phyloP scores from a whole-genome alignment of 1,140 invertebrate species.

The Microvelia longipes region DNA sequence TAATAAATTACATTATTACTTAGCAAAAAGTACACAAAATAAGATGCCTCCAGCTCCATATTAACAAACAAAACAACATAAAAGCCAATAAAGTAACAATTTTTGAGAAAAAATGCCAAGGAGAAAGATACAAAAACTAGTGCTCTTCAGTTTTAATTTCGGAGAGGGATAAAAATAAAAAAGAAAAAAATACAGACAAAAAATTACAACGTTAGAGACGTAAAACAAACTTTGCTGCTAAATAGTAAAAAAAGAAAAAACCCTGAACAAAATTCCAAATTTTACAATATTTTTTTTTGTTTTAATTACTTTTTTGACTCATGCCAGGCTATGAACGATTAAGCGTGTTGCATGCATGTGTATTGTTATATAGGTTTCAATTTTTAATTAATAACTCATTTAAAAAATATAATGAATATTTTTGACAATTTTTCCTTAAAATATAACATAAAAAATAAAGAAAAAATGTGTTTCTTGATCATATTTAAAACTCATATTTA shows the following conservation, averaged over 20 bases:
- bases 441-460: constrained; percentile 10
- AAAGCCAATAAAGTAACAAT: too few relatives aligned
- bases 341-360: constrained; percentile 28
- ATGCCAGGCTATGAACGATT: constrained; percentile 22
- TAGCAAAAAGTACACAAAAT: neutral
- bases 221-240: neutral
- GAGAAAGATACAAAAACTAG: neutral
- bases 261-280: too few relatives aligned
- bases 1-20: too few relatives aligned
- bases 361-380: constrained; percentile 23
- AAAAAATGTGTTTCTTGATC: constrained; percentile 6
- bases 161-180: neutral
- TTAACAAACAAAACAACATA: neutral
- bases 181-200: neutral
- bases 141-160: neutral
- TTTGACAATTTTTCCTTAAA: constrained; percentile 16
- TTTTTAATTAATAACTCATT: too few relatives aligned
- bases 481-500: too few relatives aligned
- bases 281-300: too few relatives aligned
- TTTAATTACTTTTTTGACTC: constrained; percentile 11
- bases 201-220: neutral
- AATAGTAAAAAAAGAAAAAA: too few relatives aligned
- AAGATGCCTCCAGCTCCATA: neutral
- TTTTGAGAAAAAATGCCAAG: neutral
- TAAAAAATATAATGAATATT: constrained; percentile 14